Evolutionary conservation across 2,888 invertebrate species (phyloP).

Genomic region (Drosophila rellima): DNA sequence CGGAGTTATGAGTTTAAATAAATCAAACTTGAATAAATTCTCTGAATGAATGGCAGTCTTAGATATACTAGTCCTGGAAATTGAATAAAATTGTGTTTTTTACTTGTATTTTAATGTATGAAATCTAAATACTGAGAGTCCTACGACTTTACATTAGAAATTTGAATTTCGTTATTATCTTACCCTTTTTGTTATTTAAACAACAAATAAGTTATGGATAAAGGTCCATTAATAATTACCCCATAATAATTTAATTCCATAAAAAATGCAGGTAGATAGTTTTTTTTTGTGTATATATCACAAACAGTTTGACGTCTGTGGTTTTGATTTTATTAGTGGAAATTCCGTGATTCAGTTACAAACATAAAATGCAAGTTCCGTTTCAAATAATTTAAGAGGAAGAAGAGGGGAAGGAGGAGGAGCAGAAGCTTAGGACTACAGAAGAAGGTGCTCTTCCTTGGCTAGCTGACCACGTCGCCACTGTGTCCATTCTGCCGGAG

Average conservation of each 20-base stretch:
- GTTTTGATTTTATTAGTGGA: conserved; percentile 55
- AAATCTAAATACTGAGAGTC: too few relatives aligned
- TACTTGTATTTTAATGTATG: too few relatives aligned
- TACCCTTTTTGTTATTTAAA: too few relatives aligned
- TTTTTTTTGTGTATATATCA: conserved; percentile 45
- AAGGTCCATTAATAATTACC: too few relatives aligned
- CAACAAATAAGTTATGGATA: too few relatives aligned
- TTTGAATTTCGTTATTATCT: too few relatives aligned
- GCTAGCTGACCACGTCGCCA: conserved; percentile 91
- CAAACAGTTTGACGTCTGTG: conserved; percentile 57
- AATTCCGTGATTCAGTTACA: conserved; percentile 61
- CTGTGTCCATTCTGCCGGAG: conserved; percentile 90
- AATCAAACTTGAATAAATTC: background rate
- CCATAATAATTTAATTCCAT: too few relatives aligned
- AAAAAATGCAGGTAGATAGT: background rate
- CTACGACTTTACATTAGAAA: too few relatives aligned
- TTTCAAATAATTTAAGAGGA: conserved; percentile 63
- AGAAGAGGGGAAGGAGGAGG: background rate
- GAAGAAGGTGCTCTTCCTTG: conserved; percentile 29
- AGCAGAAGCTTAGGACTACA: conserved; percentile 54
- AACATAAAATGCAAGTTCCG: conserved; percentile 53
- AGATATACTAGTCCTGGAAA: background rate
- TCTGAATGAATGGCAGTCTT: background rate
- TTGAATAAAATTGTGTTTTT: too few relatives aligned
- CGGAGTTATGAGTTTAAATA: background rate